Evolutionary conservation across 1,140 invertebrate species (phyloP), one percentile per base, ranked within the genome.

Genomic region (Reticulitermes speratus): DNA sequence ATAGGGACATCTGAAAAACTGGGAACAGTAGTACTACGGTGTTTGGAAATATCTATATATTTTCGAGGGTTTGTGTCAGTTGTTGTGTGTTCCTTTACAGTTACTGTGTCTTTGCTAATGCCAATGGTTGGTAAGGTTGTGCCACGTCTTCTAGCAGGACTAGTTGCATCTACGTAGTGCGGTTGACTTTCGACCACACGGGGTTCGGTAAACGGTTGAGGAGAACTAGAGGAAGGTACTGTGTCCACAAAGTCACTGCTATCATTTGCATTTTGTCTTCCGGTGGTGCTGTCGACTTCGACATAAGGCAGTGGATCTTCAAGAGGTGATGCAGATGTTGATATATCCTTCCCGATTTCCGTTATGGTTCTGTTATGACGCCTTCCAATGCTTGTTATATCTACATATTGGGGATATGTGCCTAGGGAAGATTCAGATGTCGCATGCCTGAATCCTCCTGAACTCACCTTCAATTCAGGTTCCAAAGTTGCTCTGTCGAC

Each of bases 391-490:
- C 65, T 75, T 25, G 65, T 30, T 25, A 75, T 25, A 8, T 75
- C 65, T 14, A 75, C 65, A 16, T 75, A 75, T 25, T 75, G n/a
- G 2, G 65, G 65, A 9, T 75, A 75, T 30, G 7, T 14, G n/a
- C n/a, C 48, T 55, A 55, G 8, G 52, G 19, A 16, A 55, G 52
- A 55, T 55, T 55, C 52, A 12, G 19, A 6, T 14, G 14, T 12
- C 19, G 2, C 19, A 21, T 11, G 45, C 45, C 45, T 48, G 45
- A 48, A 48, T 48, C 52, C 52, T 55, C 52, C 19, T 55, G 14
- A 12, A 84, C 84, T 84, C 48, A 84, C 84, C 84, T 84, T 84
- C 16, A 23, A 25, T 7, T 32, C 84, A 55, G 84, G 84, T 45
- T 52, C 84, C 59, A 3, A 14, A 23, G 84, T 84, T 55, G 30